phyloP scores from a whole-genome alignment of 2,888 invertebrate genomes.

The Sesia apiformis region DNA sequence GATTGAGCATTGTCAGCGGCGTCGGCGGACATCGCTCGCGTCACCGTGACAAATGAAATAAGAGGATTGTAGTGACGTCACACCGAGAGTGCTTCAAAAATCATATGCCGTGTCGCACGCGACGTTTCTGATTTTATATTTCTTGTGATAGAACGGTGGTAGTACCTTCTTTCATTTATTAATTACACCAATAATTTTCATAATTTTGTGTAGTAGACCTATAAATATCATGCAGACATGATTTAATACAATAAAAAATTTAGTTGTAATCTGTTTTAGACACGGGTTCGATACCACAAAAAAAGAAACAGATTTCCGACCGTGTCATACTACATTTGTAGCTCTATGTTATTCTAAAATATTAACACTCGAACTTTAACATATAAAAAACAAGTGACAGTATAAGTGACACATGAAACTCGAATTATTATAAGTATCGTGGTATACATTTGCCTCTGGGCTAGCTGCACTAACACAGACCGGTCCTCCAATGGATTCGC shows the following conservation, averaged over 20 bases:
- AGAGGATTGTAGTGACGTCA: conserved; percentile 54
- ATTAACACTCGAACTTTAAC: too few relatives aligned
- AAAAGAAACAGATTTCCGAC: too few relatives aligned
- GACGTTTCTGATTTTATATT: background rate
- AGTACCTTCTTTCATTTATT: background rate
- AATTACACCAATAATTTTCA: background rate
- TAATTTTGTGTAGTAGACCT: background rate
- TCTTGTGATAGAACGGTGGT: background rate
- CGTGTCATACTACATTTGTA: too few relatives aligned
- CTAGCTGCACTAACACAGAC: conserved; percentile 2
- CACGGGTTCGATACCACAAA: too few relatives aligned
- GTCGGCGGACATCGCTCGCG: conserved; percentile 33
- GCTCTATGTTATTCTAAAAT: too few relatives aligned
- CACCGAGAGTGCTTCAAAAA: conserved; percentile 26
- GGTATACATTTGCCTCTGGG: background rate
- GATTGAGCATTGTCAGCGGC: conserved; percentile 50
- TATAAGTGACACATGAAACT: conserved; percentile 2
- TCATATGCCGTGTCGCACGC: conserved; percentile 27
- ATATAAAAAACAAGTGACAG: too few relatives aligned
- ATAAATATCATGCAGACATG: too few relatives aligned
- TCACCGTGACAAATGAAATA: conserved; percentile 62
- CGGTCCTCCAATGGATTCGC: background rate
- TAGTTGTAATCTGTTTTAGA: too few relatives aligned
- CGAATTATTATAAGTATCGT: conserved; percentile 3
- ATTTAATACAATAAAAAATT: too few relatives aligned